Evolutionary conservation across 2,888 invertebrate genomes (phyloP).

Genomic region (Xanthorhoe spadicearia): DNA sequence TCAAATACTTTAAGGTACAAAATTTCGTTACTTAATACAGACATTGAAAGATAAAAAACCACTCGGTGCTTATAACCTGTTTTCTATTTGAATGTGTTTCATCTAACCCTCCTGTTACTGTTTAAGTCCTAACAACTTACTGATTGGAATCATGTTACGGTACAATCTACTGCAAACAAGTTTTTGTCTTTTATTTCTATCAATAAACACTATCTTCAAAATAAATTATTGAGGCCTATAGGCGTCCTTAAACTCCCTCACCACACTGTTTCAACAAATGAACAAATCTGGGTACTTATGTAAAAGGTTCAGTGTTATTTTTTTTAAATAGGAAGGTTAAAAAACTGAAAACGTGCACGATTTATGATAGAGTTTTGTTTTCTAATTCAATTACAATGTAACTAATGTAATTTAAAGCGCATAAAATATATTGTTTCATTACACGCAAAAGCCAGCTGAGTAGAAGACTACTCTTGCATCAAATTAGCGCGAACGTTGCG

Average conservation of each 20-base stretch:
- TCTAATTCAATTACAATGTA: not conserved
- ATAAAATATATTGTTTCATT: not conserved
- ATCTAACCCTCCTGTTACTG: slow-evolving; percentile 53
- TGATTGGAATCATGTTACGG: slow-evolving; percentile 80
- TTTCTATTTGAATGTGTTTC: slow-evolving; percentile 16
- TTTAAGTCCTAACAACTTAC: slow-evolving; percentile 81
- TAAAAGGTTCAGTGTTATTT: too few relatives aligned
- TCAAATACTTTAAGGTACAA: not conserved
- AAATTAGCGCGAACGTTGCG: slow-evolving; percentile 39
- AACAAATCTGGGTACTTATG: too few relatives aligned
- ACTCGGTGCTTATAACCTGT: slow-evolving; percentile 1
- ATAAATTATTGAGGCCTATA: too few relatives aligned
- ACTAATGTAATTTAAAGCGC: not conserved
- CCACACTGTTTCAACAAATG: too few relatives aligned
- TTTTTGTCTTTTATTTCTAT: not conserved
- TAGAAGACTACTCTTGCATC: slow-evolving; percentile 14
- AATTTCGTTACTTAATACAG: too few relatives aligned
- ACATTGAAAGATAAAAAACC: too few relatives aligned
- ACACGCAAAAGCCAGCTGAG: slow-evolving; percentile 6
- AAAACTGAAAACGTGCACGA: not conserved
- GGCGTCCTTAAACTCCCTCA: too few relatives aligned
- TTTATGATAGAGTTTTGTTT: not conserved
- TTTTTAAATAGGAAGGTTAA: too few relatives aligned
- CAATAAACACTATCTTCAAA: too few relatives aligned
- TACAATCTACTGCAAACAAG: slow-evolving; percentile 71